These are phyloP conservation scores for Oscheius myriophilus DNA, from an alignment of 2,888 invertebrate genomes.

Conservation along the genomic window DNA sequence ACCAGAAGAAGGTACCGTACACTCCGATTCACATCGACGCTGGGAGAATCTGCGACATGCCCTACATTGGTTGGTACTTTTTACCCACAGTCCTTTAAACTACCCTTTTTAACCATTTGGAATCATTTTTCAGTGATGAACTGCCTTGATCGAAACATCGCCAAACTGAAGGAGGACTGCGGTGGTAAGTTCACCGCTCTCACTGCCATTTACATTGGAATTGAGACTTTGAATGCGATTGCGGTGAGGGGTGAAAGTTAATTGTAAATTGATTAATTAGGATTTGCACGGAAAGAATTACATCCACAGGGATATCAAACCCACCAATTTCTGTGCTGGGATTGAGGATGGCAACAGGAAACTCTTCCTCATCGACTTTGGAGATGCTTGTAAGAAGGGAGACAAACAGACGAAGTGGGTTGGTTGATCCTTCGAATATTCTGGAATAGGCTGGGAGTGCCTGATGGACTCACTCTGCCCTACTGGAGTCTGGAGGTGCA, in stretches of 20 bases:
- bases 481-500: conserved; percentile 26
- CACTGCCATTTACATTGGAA: conserved; percentile 8
- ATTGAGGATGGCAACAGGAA: conserved; percentile 1
- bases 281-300: conserved; percentile 23
- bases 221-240: conserved; percentile 12
- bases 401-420: not conserved
- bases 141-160: conserved; percentile 11
- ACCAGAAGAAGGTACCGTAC: conserved; percentile 7
- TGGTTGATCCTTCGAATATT: not conserved
- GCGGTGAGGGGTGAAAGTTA: not conserved
- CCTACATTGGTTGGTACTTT: not conserved
- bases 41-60: conserved; percentile 9
- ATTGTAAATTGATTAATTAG: not conserved
- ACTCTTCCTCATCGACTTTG: conserved; percentile 29
- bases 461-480: conserved; percentile 28
- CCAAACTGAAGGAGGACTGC: conserved; percentile 16
- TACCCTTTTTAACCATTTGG: too few relatives aligned
- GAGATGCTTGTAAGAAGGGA: conserved; percentile 12
- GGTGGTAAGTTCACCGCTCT: not conserved
- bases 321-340: conserved; percentile 27
- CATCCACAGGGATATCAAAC: conserved; percentile 29
- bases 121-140: conserved; percentile 4
- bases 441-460: conserved; percentile 4
- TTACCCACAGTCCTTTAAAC: too few relatives aligned
- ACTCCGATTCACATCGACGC: conserved; percentile 19